Evolutionary conservation across 2,888 invertebrate species (phyloP), one percentile per base, ranked within the genome.

Genomic region (Rhorus exstirpatorius): DNA sequence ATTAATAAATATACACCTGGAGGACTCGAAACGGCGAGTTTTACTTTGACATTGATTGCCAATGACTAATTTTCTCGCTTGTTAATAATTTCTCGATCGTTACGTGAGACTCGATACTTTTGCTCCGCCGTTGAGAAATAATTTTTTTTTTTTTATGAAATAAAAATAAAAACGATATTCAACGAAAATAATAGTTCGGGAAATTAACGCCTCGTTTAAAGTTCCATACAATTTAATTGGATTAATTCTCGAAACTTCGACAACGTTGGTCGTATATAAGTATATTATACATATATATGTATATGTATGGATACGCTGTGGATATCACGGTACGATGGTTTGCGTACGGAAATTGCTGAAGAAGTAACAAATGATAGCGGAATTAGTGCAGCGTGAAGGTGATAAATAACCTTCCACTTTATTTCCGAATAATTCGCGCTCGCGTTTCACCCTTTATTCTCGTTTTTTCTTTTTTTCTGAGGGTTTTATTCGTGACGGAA

Each of bases 61-160:
- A 31, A 41, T 38, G n/a, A 51, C 26, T n/a, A 17, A 26, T 38
- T 53, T 53, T 41, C 67, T 10, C 31, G 61, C 53, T 74, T 8
- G 49, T 79, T 53, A 61, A 79, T 68, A 46, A 74, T 74, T 79
- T 79, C 46, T 46, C 35, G 41, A 61, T 55, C 44, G 26, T 61
- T 61, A 60, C 65, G 31, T 41, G 49, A 38, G n/a, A 12, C 38
- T 12, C 24, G 1, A 26, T 41, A 38, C 21, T 38, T 49, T 17
- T 14, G 8, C 14, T 24, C 24, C 31, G 26, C 17, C 4, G 31
- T 17, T 35, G 14, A 8, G 58, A 60, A 24, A 17, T 19, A 21
- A 61, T 12, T 31, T 31, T n/a, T n/a, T n/a, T n/a, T n/a, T n/a
- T 19, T 8, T 26, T 24, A 41, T 24, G 19, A 26, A 19, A 41